A percentile compares a stretch with the other conserved stretches of the same genome.
Conservation (phyloP, 2,113 vertebrate genomes). For the Vireo altiloquus region DNA sequence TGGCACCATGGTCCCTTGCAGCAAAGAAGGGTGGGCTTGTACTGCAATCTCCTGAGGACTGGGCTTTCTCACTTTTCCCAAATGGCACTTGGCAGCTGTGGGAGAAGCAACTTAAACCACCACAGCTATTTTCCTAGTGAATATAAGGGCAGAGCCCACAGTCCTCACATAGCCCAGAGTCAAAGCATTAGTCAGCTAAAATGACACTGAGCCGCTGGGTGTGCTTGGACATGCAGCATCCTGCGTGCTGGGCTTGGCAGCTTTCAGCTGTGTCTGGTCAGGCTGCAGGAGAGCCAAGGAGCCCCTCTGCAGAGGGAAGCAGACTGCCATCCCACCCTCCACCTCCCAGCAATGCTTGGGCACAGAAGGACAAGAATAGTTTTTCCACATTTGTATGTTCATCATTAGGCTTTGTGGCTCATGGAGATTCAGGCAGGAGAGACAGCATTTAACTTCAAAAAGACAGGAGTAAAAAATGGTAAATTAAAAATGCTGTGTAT, state of each 20-base stretch:
- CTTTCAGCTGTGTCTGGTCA: accelerated
- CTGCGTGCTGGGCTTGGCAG: accelerated
- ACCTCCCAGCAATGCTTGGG: background rate
- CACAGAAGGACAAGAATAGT: background rate
- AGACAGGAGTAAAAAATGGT: background rate
- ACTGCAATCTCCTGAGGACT: background rate
- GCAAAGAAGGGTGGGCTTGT: background rate
- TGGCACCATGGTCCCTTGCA: background rate
- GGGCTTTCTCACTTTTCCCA: background rate
- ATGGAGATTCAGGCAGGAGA: background rate
- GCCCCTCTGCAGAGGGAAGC: background rate
- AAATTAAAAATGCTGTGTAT: background rate
- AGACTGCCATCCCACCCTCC: background rate
- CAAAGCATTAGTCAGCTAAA: background rate
- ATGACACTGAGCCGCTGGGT: background rate
- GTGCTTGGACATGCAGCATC: background rate
- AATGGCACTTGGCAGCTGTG: background rate
- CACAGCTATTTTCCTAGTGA: background rate
- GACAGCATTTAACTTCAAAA: background rate
- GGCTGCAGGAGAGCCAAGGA: background rate
- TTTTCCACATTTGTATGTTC: background rate
- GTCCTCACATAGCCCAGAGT: background rate
- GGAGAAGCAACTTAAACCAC: background rate
- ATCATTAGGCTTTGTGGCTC: background rate
- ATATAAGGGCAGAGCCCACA: background rate